Percentiles rank a stretch among this genome's conserved stretches.
phyloP scores from a whole-genome alignment of 92 coral and sea anemone genomes.

The Palythoa caribaeorum region DNA sequence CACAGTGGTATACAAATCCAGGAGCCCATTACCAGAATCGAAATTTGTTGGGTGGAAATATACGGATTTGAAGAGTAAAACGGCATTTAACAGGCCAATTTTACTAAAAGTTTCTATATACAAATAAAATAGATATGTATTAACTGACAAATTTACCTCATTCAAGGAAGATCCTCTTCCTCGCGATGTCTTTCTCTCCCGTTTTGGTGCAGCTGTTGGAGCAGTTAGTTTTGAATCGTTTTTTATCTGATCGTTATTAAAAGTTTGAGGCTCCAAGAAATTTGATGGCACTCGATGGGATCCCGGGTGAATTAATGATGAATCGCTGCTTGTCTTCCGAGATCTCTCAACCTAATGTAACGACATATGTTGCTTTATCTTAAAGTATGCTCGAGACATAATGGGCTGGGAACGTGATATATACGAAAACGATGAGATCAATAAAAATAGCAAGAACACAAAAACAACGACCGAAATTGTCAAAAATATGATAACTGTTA shows the following conservation, averaged over 20 bases:
- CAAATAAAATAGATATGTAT: not conserved
- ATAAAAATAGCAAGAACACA: not conserved
- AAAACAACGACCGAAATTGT: not conserved
- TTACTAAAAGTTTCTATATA: no score
- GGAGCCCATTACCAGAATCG: no score
- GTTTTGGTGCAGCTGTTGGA: constrained; percentile 12
- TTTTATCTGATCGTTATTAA: not conserved
- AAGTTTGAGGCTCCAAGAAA: not conserved
- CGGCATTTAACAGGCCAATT: no score
- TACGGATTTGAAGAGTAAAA: no score
- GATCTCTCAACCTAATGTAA: constrained; percentile 18
- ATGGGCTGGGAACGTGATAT: not conserved
- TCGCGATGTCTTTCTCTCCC: constrained; percentile 22
- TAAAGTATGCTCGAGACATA: not conserved
- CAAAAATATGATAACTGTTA: not conserved
- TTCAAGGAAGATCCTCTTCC: constrained; percentile 40
- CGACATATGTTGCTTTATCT: not conserved
- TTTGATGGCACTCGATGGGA: not conserved
- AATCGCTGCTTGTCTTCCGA: constrained; percentile 33
- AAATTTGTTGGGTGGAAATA: no score
- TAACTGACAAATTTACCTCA: constrained; percentile 5
- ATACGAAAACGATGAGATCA: not conserved
- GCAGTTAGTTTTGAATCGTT: constrained; percentile 10
- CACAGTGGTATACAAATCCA: no score
- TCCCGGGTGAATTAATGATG: constrained; percentile 5